Conservation (phyloP, 64 coral and sea anemone species). For the Montipora efflorescens region DNA sequence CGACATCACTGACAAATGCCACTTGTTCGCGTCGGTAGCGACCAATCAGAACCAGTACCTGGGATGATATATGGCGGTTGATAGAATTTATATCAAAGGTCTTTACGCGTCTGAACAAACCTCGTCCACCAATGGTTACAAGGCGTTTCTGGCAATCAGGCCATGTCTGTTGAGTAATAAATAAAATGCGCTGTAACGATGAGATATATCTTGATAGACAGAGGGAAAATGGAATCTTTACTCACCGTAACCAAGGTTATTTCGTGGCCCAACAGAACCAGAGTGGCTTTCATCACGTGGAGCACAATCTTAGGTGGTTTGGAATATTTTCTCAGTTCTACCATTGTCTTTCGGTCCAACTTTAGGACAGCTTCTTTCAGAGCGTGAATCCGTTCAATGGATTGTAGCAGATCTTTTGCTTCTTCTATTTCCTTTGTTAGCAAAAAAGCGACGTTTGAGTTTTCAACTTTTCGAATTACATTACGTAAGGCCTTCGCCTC, state of each 20-base stretch:
- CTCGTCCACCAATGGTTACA: not conserved
- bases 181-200: not conserved
- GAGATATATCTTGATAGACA: not conserved
- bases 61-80: not conserved
- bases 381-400: not conserved
- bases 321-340: conserved; percentile 2
- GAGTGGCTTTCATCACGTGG: not conserved
- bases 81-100: not conserved
- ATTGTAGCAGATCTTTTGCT: not conserved
- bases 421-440: not conserved
- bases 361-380: conserved; percentile 10
- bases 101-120: not conserved
- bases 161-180: not conserved
- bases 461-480: not conserved
- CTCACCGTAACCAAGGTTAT: not conserved
- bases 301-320: conserved; percentile 1
- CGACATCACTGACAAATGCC: not conserved
- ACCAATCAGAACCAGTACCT: not conserved
- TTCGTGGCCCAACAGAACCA: not conserved
- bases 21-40: not conserved
- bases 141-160: not conserved
- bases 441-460: not conserved
- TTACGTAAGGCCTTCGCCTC: not conserved
- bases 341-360: not conserved
- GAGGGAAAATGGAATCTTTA: not conserved